A percentile compares a stretch with the other conserved stretches of the same genome.
Evolutionary conservation across 2,888 invertebrate genomes (phyloP).

Genomic region (Carcina quercana): DNA sequence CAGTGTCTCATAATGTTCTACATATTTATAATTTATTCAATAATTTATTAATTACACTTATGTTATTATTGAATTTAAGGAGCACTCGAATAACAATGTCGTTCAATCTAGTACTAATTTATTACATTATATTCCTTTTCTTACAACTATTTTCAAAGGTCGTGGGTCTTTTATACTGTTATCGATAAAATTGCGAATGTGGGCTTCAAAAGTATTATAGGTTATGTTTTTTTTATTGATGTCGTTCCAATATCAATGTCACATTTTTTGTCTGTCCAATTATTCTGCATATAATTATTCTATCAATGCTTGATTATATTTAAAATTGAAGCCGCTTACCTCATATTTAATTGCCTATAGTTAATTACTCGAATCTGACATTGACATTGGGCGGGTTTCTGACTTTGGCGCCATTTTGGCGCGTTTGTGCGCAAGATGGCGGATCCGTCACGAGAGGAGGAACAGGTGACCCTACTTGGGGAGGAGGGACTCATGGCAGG

Average conservation of each 20-base stretch:
- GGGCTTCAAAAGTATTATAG: constrained; percentile 40
- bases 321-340: not conserved
- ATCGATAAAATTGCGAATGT: constrained; percentile 26
- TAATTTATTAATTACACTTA: constrained; percentile 13
- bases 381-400: constrained; percentile 81
- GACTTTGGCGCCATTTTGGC: constrained; percentile 72
- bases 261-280: constrained; percentile 34
- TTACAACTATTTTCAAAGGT: constrained; percentile 40
- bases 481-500: constrained; percentile 96
- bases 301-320: not conserved
- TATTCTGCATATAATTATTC: not conserved
- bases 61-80: constrained; percentile 16
- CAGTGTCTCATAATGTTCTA: constrained; percentile 40
- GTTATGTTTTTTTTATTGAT: constrained; percentile 26
- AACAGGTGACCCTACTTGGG: constrained; percentile 96
- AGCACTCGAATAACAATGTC: constrained; percentile 35
- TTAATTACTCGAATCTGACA: constrained; percentile 45
- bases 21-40: constrained; percentile 17
- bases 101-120: constrained; percentile 26
- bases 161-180: constrained; percentile 28
- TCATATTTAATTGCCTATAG: not conserved
- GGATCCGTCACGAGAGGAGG: constrained; percentile 96
- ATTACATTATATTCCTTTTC: constrained; percentile 17
- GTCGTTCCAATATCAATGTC: constrained; percentile 47
- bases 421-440: constrained; percentile 90